Evolutionary conservation across 2,888 invertebrate genomes (phyloP).

Genomic region (Mimachlamys varia): DNA sequence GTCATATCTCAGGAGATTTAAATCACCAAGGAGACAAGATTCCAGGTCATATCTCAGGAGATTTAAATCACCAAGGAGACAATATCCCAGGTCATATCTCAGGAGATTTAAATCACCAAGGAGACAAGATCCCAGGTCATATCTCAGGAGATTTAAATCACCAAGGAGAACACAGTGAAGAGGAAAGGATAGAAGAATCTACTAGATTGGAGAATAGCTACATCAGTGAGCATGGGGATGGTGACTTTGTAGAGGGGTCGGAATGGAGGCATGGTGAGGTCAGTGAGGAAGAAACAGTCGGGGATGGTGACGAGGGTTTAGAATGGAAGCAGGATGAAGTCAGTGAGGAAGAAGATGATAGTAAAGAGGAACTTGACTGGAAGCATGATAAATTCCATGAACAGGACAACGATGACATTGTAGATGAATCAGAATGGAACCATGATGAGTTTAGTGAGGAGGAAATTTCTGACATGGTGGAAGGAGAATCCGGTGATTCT

Average conservation of each 20-base stretch:
- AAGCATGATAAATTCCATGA: neutral
- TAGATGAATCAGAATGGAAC: neutral
- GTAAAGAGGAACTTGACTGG: neutral
- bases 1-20: neutral
- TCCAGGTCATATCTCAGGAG: neutral
- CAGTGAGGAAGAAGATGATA: neutral
- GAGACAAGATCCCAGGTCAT: neutral
- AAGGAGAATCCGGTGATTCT: conserved; percentile 20
- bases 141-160: neutral
- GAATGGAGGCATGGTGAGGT: neutral
- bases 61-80: neutral
- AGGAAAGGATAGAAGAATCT: neutral
- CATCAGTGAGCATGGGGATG: neutral
- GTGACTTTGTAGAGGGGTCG: neutral
- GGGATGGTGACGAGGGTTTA: neutral
- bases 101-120: neutral
- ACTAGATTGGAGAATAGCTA: neutral
- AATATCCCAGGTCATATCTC: neutral
- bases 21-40: neutral
- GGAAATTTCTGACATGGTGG: neutral
- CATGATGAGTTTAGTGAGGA: neutral
- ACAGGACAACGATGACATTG: neutral
- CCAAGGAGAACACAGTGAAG: neutral
- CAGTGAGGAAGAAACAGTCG: neutral
- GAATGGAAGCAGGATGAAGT: too few relatives aligned